Evolutionary conservation across 2,888 invertebrate genomes (phyloP).

Genomic region (Orthosia cruda): DNA sequence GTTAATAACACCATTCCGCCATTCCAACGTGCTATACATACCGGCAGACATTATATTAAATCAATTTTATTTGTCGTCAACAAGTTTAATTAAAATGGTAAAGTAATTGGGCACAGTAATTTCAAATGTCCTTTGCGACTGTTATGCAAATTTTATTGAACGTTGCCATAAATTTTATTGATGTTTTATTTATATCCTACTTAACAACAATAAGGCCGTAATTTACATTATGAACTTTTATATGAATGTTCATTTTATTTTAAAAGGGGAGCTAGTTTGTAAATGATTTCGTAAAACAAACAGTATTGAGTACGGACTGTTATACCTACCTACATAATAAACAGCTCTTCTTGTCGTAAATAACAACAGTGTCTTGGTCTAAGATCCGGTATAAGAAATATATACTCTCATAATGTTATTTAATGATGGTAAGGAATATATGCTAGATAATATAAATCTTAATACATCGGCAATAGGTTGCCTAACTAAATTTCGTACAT

Average conservation of each 20-base stretch:
- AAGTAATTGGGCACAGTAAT: conserved; percentile 39
- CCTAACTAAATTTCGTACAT: no score
- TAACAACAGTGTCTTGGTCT: no score
- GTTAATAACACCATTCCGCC: conserved; percentile 61
- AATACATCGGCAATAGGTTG: no score
- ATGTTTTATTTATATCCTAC: background rate
- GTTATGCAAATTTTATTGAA: conserved; percentile 51
- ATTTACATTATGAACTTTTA: conserved; percentile 6
- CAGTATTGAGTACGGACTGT: background rate
- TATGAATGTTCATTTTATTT: background rate
- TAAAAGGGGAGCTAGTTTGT: background rate
- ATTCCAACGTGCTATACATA: conserved; percentile 35
- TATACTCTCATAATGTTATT: no score
- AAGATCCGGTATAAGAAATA: no score
- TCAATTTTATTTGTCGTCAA: conserved; percentile 40
- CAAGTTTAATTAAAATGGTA: conserved; percentile 47
- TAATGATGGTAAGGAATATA: no score
- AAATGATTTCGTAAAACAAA: background rate
- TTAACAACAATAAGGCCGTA: background rate
- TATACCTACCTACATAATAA: no score
- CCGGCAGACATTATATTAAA: conserved; percentile 28
- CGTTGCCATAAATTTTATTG: background rate
- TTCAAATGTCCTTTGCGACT: conserved; percentile 37
- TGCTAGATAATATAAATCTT: no score
- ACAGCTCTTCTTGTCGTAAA: no score